Evolutionary conservation across 2,888 invertebrate species (phyloP).

Genomic region (Stegana nigrithorax): DNA sequence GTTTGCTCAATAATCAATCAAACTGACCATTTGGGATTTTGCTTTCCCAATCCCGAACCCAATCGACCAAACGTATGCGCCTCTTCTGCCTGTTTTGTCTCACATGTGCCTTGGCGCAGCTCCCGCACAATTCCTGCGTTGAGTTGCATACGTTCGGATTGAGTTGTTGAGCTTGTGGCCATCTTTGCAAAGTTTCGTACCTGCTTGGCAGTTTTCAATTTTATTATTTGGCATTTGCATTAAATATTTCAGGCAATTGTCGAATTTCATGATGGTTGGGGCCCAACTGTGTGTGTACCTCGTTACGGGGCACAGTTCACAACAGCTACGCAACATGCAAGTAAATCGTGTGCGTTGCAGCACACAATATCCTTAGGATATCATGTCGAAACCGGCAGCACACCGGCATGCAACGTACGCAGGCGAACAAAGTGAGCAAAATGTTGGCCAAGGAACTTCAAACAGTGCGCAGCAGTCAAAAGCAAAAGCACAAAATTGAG

Average conservation of each 20-base stretch:
- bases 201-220: not conserved
- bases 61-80: too few relatives aligned
- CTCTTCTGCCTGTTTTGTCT: not conserved
- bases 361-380: too few relatives aligned
- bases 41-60: too few relatives aligned
- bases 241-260: not conserved
- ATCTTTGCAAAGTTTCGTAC: too few relatives aligned
- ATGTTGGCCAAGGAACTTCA: slow-evolving; percentile 20
- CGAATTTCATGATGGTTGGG: not conserved
- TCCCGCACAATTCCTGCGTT: too few relatives aligned
- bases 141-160: too few relatives aligned
- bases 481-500: slow-evolving; percentile 52
- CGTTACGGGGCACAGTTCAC: too few relatives aligned
- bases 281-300: too few relatives aligned
- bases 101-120: not conserved
- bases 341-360: too few relatives aligned
- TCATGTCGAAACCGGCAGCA: too few relatives aligned
- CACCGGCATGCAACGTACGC: not conserved
- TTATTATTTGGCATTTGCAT: not conserved
- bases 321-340: too few relatives aligned
- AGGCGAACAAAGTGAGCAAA: slow-evolving; percentile 36
- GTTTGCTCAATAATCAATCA: slow-evolving; percentile 69
- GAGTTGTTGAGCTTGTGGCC: not conserved
- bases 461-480: slow-evolving; percentile 34
- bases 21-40: slow-evolving; percentile 44